Percentiles rank a stretch among this genome's conserved stretches.
phyloP scores from a whole-genome alignment of 2,797 vertebrate species.

The Smutsia temminckii region DNA sequence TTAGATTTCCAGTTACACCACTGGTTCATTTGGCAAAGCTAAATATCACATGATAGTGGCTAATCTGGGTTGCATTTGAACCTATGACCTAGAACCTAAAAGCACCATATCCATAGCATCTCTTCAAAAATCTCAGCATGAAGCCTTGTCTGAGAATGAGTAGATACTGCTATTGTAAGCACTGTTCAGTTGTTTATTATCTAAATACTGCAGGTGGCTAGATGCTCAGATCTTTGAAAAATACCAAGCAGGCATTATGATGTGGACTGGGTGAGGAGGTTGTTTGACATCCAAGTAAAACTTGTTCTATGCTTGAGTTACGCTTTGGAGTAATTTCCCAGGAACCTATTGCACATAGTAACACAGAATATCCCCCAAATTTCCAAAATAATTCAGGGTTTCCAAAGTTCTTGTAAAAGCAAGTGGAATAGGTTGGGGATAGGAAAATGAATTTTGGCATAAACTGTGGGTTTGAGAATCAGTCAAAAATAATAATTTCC shows the following conservation, averaged over 20 bases:
- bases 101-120: neutral
- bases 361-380: conserved; percentile 13
- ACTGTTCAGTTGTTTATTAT: neutral
- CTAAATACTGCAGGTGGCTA: conserved; percentile 27
- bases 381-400: conserved; percentile 50
- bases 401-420: conserved; percentile 49
- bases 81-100: neutral
- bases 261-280: neutral
- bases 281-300: conserved; percentile 30
- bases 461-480: conserved; percentile 51
- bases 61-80: conserved; percentile 23
- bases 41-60: neutral
- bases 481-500: conserved; percentile 48
- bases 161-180: neutral
- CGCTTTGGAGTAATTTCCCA: conserved; percentile 32
- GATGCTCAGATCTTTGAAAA: conserved; percentile 38
- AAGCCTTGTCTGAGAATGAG: neutral
- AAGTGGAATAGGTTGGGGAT: neutral
- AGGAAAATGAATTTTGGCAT: conserved; percentile 51
- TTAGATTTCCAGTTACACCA: conserved; percentile 30
- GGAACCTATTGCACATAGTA: conserved; percentile 11
- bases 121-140: neutral
- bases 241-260: neutral
- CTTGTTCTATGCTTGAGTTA: conserved; percentile 51
- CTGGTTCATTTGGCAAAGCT: neutral